Evolutionary conservation across 1,140 invertebrate genomes (phyloP).

Genomic region (Spodoptera litura): DNA sequence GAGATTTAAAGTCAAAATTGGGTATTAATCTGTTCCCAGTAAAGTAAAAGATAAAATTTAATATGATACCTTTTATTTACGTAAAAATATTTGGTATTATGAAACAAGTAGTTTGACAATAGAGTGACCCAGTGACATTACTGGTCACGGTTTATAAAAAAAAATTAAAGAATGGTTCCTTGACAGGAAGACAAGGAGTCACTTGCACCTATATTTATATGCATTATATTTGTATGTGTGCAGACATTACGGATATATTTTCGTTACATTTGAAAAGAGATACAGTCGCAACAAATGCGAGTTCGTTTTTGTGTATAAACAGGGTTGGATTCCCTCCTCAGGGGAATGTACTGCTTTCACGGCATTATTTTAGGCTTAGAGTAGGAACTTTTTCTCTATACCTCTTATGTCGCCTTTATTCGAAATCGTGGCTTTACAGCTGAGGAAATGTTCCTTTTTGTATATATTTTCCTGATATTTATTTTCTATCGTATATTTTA

Average conservation of each 20-base stretch:
- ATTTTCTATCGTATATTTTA: constrained; percentile 5
- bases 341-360: constrained; percentile 38
- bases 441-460: constrained; percentile 32
- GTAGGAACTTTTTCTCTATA: constrained; percentile 37
- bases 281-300: constrained; percentile 40
- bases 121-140: too few relatives aligned
- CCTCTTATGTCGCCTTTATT: constrained; percentile 38
- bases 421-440: constrained; percentile 23
- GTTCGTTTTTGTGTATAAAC: constrained; percentile 45
- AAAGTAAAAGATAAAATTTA: too few relatives aligned
- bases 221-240: background rate
- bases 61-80: too few relatives aligned
- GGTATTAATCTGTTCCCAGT: too few relatives aligned
- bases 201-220: too few relatives aligned
- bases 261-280: constrained; percentile 39
- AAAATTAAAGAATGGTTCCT: too few relatives aligned
- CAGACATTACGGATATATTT: constrained; percentile 29
- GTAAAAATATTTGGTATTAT: too few relatives aligned
- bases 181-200: too few relatives aligned
- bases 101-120: too few relatives aligned
- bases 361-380: constrained; percentile 48
- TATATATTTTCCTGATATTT: constrained; percentile 30
- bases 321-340: constrained; percentile 39
- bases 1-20: too few relatives aligned
- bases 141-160: too few relatives aligned